Evolutionary conservation across 2,888 invertebrate genomes (phyloP).

Genomic region (Idaea dimidiata): DNA sequence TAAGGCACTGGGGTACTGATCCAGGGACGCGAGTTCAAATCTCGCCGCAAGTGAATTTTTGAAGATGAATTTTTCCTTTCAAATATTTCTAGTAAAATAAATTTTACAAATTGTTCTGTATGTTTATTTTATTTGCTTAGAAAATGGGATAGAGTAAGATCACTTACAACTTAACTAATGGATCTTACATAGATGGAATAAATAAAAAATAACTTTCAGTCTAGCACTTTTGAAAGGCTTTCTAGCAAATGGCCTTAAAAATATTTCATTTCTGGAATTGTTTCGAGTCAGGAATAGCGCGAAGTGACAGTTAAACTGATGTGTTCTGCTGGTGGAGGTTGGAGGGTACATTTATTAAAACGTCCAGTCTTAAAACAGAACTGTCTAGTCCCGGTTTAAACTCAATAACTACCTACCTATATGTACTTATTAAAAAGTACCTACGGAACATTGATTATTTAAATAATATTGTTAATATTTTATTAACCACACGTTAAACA

Average conservation of each 20-base stretch:
- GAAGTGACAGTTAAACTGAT: conserved; percentile 74
- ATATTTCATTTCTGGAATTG: conserved; percentile 76
- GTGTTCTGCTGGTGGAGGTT: conserved; percentile 50
- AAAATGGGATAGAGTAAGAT: conserved; percentile 21
- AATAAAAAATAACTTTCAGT: conserved; percentile 62
- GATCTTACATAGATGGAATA: conserved; percentile 28
- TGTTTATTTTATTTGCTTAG: conserved; percentile 8
- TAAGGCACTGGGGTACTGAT: too few species aligned
- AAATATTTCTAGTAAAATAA: too few species aligned
- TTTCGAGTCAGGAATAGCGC: conserved; percentile 68
- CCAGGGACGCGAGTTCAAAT: too few species aligned
- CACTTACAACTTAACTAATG: neutral
- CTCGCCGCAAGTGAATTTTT: too few species aligned
- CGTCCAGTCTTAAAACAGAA: conserved; percentile 44
- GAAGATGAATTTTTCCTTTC: too few species aligned
- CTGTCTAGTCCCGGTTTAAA: conserved; percentile 31
- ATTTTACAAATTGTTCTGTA: too few species aligned
- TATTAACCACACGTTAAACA: too few species aligned
- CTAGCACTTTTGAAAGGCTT: conserved; percentile 58
- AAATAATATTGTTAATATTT: too few species aligned
- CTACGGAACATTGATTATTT: too few species aligned
- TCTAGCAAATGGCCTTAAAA: conserved; percentile 74
- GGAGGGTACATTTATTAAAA: conserved; percentile 68
- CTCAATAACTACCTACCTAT: too few species aligned
- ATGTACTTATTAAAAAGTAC: too few species aligned